Evolutionary conservation across 2,113 vertebrate genomes (phyloP), one percentile per base, ranked within the genome.

Genomic region (Butorides virescens): DNA sequence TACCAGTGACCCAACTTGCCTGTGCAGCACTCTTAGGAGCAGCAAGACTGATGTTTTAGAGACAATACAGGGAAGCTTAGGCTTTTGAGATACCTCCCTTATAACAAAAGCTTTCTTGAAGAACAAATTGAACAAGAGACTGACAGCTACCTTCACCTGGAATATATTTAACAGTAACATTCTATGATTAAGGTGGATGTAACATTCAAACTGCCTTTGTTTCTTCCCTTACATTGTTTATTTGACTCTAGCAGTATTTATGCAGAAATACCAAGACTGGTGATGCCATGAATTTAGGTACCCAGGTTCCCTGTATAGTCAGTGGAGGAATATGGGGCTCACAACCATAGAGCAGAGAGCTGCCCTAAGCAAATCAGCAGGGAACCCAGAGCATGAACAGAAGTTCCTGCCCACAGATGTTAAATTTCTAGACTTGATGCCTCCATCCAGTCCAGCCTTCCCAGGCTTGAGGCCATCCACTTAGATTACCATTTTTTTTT

Each of bases 321-420:
- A 53, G 13, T 15, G 47, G 19, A 56, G 37, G 50, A 80, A 73
- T 4, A 15, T 1, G 9, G 37, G 11, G n/a, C 47, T 42, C 9
- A 7, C 42, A 68, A 26, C 9, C 46, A 29, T 1, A n/a, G 15
- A 55, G 32, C 0, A 0, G 25, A 56, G 13, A 55, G 62, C 0
- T 79, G 79, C 44, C 37, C 58, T 36, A 18, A 42, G 44, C n/a
- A n/a, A 36, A 59, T 23, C 32, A 32, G 21, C 1, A 39, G 3
- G 13, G 39, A 84, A 20, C 32, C 15, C 27, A 23, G 32, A 27
- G 39, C 71, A 34, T 6, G 1, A 83, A 44, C 26, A 39, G 3
- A 46, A 56, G 67, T 4, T 59, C 34, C 75, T 83, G 72, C 63
- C 63, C 72, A 73, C 81, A 74, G 15, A 63, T 36, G 10, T 6